Evolutionary conservation across 2,797 vertebrate genomes (phyloP).

Genomic region (Balearica regulorum): DNA sequence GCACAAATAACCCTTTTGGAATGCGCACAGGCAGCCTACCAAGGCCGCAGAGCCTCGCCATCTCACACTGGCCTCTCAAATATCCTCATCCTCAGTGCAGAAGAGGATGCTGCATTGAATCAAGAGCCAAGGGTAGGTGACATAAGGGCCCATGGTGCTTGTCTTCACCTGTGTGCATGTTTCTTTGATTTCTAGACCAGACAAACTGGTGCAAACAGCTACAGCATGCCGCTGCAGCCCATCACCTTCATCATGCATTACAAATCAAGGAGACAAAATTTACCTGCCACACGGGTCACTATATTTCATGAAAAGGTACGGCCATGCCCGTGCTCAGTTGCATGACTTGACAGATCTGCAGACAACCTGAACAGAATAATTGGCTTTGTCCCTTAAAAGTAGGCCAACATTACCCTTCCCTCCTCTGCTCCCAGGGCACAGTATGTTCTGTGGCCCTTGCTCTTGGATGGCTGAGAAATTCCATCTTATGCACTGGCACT

Average conservation of each 20-base stretch:
- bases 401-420: background rate
- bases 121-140: background rate
- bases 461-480: background rate
- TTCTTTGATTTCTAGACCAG: background rate
- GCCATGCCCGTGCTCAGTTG: too few relatives aligned
- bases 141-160: background rate
- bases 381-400: background rate
- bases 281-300: background rate
- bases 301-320: background rate
- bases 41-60: background rate
- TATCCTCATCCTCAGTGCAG: background rate
- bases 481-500: background rate
- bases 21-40: background rate
- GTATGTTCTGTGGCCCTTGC: background rate
- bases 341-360: background rate
- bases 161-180: rapidly evolving
- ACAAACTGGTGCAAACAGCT: background rate
- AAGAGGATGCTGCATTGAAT: background rate
- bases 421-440: background rate
- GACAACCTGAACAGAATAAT: background rate
- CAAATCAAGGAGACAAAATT: background rate
- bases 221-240: background rate
- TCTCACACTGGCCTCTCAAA: background rate
- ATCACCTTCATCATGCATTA: rapidly evolving
- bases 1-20: background rate